Conservation (phyloP, 1,140 invertebrate species). For the Lordiphosa mommai region DNA sequence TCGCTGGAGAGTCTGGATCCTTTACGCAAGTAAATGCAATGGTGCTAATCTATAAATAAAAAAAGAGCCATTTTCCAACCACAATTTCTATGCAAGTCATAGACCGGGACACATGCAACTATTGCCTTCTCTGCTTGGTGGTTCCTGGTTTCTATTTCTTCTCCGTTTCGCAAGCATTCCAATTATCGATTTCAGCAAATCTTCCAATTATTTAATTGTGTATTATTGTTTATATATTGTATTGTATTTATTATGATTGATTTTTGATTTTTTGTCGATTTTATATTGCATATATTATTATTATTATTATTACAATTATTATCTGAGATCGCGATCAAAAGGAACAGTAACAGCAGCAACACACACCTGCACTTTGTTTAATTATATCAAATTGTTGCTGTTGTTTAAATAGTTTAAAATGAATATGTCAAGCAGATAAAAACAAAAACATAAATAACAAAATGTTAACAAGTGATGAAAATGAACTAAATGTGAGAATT, state of each 20-base stretch:
- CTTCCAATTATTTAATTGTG: slow-evolving; percentile 55
- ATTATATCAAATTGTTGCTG: slow-evolving; percentile 67
- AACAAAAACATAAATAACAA: slow-evolving; percentile 13
- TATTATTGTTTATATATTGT: slow-evolving; percentile 73
- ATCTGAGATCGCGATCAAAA: slow-evolving; percentile 37
- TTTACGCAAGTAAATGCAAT: slow-evolving; percentile 80
- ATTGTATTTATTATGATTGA: slow-evolving; percentile 74
- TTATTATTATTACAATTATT: slow-evolving; percentile 41
- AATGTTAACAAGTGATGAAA: slow-evolving; percentile 64
- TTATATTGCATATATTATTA: slow-evolving; percentile 62
- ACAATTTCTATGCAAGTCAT: slow-evolving; percentile 24
- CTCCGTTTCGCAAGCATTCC: slow-evolving; percentile 32
- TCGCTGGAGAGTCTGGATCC: slow-evolving; percentile 92
- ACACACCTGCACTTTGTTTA: slow-evolving; percentile 63
- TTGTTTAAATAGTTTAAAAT: slow-evolving; percentile 71
- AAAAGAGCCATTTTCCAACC: slow-evolving; percentile 48
- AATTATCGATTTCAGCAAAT: slow-evolving; percentile 6
- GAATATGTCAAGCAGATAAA: slow-evolving; percentile 27
- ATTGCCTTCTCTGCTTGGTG: slow-evolving; percentile 4
- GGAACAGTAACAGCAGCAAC: slow-evolving; percentile 17
- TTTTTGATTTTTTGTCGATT: slow-evolving; percentile 55
- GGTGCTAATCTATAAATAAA: slow-evolving; percentile 43
- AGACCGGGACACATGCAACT: neutral
- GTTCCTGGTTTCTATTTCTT: slow-evolving; percentile 9
- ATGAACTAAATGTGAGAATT: slow-evolving; percentile 71